Evolutionary conservation across 2,888 invertebrate genomes (phyloP).

Genomic region (Drosophila quinaria): DNA sequence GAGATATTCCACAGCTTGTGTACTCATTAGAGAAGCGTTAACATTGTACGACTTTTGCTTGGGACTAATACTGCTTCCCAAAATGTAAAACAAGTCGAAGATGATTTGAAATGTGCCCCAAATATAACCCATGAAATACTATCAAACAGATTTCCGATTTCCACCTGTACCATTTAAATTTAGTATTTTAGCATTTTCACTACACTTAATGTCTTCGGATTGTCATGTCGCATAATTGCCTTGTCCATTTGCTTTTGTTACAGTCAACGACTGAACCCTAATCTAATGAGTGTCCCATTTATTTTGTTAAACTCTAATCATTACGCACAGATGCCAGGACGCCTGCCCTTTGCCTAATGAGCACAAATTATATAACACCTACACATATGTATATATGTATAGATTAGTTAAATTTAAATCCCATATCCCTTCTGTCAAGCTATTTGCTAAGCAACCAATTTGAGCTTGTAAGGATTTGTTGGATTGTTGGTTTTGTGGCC

Average conservation of each 20-base stretch:
- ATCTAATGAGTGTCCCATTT: constrained; percentile 23
- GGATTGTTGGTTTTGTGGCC: neutral
- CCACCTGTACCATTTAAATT: neutral
- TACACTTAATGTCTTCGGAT: constrained; percentile 12
- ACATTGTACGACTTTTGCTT: constrained; percentile 30
- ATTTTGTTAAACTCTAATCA: constrained; percentile 16
- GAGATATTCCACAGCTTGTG: constrained; percentile 69
- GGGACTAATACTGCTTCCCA: neutral
- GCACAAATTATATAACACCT: constrained; percentile 23
- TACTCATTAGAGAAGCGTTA: constrained; percentile 59
- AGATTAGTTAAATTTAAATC: constrained; percentile 27
- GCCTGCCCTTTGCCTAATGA: constrained; percentile 19
- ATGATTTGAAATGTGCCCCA: neutral
- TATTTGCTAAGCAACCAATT: neutral
- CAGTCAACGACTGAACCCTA: constrained; percentile 8
- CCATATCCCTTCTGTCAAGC: constrained; percentile 16
- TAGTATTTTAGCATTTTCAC: neutral
- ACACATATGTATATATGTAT: constrained; percentile 8
- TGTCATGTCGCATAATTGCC: constrained; percentile 25
- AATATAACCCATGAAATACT: neutral
- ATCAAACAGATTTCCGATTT: neutral
- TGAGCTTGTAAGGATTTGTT: neutral
- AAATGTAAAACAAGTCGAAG: neutral
- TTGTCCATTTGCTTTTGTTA: constrained; percentile 9
- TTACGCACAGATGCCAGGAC: constrained; percentile 24